Percentiles rank a stretch among this genome's conserved stretches.
Evolutionary conservation across 2,113 vertebrate species (phyloP).

Genomic region (Hydrochoerus hydrochaeris): DNA sequence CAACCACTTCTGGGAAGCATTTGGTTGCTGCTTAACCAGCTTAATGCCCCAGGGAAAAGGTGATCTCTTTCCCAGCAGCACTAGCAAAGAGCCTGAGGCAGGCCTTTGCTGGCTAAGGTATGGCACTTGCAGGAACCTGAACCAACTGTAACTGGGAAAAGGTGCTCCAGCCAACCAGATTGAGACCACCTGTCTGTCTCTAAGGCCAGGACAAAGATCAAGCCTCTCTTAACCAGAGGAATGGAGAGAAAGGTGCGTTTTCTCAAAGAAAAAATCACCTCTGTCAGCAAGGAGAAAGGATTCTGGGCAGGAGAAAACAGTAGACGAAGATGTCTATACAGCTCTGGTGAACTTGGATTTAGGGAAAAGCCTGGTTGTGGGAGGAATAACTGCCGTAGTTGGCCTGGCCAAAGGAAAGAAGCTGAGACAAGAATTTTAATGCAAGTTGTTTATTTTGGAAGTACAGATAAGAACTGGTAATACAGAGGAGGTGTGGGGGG

Average conservation of each 20-base stretch:
- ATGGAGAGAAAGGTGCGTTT: background rate
- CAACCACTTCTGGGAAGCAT: background rate
- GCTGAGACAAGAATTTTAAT: background rate
- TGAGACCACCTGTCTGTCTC: background rate
- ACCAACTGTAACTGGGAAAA: background rate
- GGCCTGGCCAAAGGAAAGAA: background rate
- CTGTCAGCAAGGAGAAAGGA: background rate
- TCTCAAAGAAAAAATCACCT: background rate
- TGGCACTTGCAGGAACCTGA: fast-evolving
- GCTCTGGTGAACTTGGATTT: background rate
- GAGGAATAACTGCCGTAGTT: background rate
- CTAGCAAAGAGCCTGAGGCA: background rate
- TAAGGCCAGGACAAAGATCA: background rate
- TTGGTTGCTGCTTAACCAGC: background rate
- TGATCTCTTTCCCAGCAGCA: background rate
- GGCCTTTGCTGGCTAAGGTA: too few relatives aligned
- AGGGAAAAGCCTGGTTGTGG: background rate
- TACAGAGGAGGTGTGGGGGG: background rate
- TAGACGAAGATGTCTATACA: background rate
- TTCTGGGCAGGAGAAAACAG: too few relatives aligned
- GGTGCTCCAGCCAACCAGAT: background rate
- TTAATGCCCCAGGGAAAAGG: too few relatives aligned
- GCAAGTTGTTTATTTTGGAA: background rate
- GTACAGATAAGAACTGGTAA: background rate
- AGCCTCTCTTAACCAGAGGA: background rate